Conservation (phyloP, 1,140 invertebrate species). For the Macrotrachela quadricornifera region DNA sequence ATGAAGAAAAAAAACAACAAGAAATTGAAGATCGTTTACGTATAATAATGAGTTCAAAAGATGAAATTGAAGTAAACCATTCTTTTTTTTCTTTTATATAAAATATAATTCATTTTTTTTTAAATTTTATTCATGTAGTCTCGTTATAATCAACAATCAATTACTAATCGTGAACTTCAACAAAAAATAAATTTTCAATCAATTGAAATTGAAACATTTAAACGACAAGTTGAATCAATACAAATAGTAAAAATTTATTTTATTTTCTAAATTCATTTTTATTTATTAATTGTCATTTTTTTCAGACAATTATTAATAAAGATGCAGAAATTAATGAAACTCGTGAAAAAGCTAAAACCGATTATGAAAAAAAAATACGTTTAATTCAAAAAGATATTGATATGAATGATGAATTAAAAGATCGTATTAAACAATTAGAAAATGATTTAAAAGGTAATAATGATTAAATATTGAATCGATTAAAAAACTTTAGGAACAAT, state of each 20-base stretch:
- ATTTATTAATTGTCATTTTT: background rate
- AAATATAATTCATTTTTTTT: too few relatives aligned
- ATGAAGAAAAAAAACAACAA: background rate
- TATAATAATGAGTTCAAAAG: background rate
- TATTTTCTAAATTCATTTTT: background rate
- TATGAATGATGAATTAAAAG: background rate
- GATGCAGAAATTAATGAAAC: background rate
- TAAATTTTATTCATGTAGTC: too few relatives aligned
- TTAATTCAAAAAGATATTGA: constrained; percentile 7
- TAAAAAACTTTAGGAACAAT: too few relatives aligned
- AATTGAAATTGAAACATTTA: constrained; percentile 3
- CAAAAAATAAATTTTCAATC: constrained; percentile 4
- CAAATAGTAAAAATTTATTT: background rate
- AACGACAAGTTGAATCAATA: constrained; percentile 3
- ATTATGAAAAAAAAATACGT: constrained; percentile 1
- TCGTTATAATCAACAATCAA: too few relatives aligned
- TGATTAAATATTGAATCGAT: too few relatives aligned
- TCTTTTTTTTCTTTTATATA: too few relatives aligned
- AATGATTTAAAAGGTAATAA: constrained; percentile 1
- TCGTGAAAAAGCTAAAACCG: constrained; percentile 2
- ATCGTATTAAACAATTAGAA: background rate
- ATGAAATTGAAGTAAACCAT: background rate
- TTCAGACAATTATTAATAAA: background rate
- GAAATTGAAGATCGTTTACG: constrained; percentile 2
- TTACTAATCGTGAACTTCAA: background rate